These are phyloP conservation scores for Hemithea aestivaria DNA, from an alignment of 2,888 invertebrate species.

Conservation along the genomic window DNA sequence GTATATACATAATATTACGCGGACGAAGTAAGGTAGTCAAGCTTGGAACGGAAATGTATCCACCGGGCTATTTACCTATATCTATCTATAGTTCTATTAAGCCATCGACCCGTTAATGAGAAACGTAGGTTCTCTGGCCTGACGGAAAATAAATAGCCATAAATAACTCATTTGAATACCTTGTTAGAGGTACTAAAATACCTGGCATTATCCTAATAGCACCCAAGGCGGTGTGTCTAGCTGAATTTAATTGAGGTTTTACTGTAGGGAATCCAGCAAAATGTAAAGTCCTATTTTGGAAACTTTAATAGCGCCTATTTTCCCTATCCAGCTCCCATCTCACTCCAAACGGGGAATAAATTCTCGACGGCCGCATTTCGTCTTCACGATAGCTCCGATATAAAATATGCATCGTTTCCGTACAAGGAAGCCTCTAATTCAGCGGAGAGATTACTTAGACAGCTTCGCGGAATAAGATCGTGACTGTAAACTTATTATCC, in stretches of 20 bases:
- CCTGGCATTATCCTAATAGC: background rate
- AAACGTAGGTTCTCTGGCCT: too few species aligned
- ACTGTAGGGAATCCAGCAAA: constrained; percentile 5
- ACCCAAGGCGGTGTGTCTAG: background rate
- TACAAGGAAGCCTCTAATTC: constrained; percentile 68
- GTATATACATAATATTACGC: too few species aligned
- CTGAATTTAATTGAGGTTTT: constrained; percentile 11
- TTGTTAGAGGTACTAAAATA: too few species aligned
- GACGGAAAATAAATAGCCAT: too few species aligned
- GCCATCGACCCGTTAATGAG: too few species aligned
- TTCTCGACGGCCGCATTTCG: constrained; percentile 42
- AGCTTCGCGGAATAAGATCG: constrained; percentile 62
- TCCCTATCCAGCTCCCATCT: constrained; percentile 26
- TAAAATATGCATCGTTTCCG: constrained; percentile 41
- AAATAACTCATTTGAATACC: too few species aligned
- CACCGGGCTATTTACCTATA: too few species aligned
- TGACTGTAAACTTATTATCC: constrained; percentile 73
- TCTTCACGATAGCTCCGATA: constrained; percentile 27
- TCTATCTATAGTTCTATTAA: too few species aligned
- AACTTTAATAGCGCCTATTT: constrained; percentile 28
- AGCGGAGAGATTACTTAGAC: constrained; percentile 63
- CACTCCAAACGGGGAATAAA: constrained; percentile 36
- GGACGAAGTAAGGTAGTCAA: too few species aligned
- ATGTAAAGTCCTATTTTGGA: constrained; percentile 20
- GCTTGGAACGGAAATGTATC: too few species aligned